Evolutionary conservation across 2,797 vertebrate genomes (phyloP).

Genomic region (Dicrostonyx torquatus): DNA sequence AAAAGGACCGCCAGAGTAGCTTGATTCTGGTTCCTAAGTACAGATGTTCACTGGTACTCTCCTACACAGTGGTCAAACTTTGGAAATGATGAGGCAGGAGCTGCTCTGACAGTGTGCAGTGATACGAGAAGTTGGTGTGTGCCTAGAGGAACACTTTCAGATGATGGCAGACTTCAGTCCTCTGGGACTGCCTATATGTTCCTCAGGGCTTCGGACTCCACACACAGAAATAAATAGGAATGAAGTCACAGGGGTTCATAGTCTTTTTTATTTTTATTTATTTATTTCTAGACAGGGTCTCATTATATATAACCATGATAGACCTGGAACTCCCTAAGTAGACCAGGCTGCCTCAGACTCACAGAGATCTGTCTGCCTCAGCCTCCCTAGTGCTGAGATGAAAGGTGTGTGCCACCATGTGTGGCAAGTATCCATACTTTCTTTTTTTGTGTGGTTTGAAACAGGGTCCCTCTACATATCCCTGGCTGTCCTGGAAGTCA

Average conservation of each 20-base stretch:
- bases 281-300: neutral
- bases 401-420: neutral
- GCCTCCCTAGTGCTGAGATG: neutral
- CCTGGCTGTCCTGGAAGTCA: neutral
- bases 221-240: neutral
- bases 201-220: neutral
- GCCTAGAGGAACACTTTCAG: neutral
- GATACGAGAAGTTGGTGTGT: neutral
- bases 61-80: neutral
- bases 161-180: neutral
- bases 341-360: neutral
- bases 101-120: rapidly evolving
- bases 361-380: neutral
- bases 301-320: neutral
- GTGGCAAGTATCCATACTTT: neutral
- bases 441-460: neutral
- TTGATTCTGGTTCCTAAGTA: slow-evolving; percentile 14
- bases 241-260: neutral
- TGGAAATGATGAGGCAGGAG: neutral
- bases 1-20: neutral
- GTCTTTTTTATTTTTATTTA: neutral
- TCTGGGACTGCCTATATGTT: neutral
- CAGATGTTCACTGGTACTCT: neutral
- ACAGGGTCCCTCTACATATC: neutral
- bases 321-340: neutral